Conservation (phyloP, 2,797 vertebrate species). For the Nothura maculosa region DNA sequence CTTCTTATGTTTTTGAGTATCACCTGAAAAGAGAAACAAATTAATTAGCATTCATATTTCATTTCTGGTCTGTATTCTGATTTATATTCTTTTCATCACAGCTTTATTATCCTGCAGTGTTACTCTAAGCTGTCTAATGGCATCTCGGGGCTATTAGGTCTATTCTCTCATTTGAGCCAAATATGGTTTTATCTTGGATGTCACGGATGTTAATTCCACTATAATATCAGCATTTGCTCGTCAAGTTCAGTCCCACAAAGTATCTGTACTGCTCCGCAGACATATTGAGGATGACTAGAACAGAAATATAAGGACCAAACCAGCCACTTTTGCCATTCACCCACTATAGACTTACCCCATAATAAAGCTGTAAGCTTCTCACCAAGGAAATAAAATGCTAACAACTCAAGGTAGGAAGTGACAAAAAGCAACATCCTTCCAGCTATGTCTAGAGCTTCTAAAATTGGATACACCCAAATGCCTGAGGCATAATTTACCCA, state of each 20-base stretch:
- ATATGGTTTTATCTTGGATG: not conserved
- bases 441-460: conserved; percentile 63
- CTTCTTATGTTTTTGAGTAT: not conserved
- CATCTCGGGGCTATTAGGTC: not conserved
- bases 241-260: not conserved
- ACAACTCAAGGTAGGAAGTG: conserved; percentile 37
- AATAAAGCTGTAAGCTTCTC: conserved; percentile 21
- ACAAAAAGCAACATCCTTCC: conserved; percentile 70
- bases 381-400: conserved; percentile 74
- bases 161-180: not conserved
- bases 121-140: not conserved
- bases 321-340: not conserved
- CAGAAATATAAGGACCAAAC: no score
- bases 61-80: not conserved
- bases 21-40: not conserved
- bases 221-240: not conserved
- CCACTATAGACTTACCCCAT: not conserved
- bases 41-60: not conserved
- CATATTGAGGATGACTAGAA: not conserved
- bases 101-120: not conserved
- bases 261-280: not conserved
- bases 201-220: not conserved
- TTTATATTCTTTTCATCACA: not conserved
- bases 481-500: conserved; percentile 69
- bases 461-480: conserved; percentile 79